Evolutionary conservation across 35 echinoderm and acorn worm species (phyloP), one percentile per base, ranked within the genome.

Genomic region (Eucidaris tribuloides): DNA sequence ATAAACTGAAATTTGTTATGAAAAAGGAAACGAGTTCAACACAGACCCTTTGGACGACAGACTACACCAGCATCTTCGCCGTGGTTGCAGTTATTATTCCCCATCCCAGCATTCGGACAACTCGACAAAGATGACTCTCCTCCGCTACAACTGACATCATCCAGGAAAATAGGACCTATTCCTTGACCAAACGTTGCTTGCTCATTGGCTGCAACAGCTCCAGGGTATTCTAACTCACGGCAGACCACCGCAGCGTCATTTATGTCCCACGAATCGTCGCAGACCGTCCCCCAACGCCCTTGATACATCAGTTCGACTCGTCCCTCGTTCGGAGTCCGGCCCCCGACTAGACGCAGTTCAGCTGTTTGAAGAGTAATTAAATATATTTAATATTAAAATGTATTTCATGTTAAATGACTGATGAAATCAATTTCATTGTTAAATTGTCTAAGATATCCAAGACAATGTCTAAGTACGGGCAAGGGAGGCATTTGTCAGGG

Each of bases 51-150:
- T 71, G 58, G 37, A 20, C 64, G 39, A 62, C 87, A 90, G 17
- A 56, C 49, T 19, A 83, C 65, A 24, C 87, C 80, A 3, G 87
- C 87, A 56, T 90, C 87, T 55, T 91, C 43, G 17, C 71, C 54
- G 68, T 91, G 88, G 35, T 60, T 72, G 55, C 88, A 91, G 46
- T 84, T 91, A 59, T 65, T 33, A 25, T 42, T 33, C 28, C 88
- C 88, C 36, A 91, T 46, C 5, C 30, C 68, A 23, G 63, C 40
- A 48, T 84, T 24, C 14, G 54, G 31, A 42, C 88, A 91, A n/a
- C 48, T 56, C 9, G 85, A 36, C 28, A 91, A 28, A 19, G 70
- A 42, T 23, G 20, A 18, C 33, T 91, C 88, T 0, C 48, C 23
- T 50, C 88, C 88, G 17, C 30, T 22, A 24, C 88, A 91, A 0